These are phyloP conservation scores for Hirtodrosophila histrioides DNA, from an alignment of 2,888 invertebrate species.

Conservation along the genomic window DNA sequence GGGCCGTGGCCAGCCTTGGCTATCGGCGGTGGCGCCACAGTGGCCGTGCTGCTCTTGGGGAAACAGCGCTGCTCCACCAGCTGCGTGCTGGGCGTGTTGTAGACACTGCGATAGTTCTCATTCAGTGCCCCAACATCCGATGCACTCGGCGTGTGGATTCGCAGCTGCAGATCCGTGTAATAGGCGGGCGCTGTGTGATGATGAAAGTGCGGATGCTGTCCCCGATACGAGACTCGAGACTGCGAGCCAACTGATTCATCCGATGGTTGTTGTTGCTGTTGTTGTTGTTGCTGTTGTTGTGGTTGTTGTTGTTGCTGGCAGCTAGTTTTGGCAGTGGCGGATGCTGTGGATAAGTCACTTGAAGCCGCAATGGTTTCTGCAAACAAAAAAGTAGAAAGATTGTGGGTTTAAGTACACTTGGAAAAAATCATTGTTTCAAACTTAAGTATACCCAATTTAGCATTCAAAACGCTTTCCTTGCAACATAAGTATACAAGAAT, in stretches of 20 bases:
- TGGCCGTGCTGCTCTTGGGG: constrained; percentile 77
- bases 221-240: constrained; percentile 71
- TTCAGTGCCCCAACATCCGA: constrained; percentile 78
- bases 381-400: constrained; percentile 11
- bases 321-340: constrained; percentile 85
- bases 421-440: no score
- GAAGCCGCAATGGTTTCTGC: constrained; percentile 81
- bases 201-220: constrained; percentile 82
- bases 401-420: no score
- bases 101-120: constrained; percentile 84
- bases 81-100: constrained; percentile 81
- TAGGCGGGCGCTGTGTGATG: constrained; percentile 82
- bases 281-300: constrained; percentile 73
- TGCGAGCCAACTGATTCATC: constrained; percentile 52
- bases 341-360: constrained; percentile 84
- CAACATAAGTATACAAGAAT: no score
- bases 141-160: constrained; percentile 81
- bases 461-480: no score
- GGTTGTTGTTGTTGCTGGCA: constrained; percentile 83
- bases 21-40: constrained; percentile 61
- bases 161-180: constrained; percentile 82
- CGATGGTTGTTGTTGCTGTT: constrained; percentile 63
- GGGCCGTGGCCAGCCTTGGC: constrained; percentile 43
- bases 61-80: constrained; percentile 81
- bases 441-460: no score